Base-by-base conservation (phyloP, 2,888 invertebrate species). In the Dynastes grantii region DNA sequence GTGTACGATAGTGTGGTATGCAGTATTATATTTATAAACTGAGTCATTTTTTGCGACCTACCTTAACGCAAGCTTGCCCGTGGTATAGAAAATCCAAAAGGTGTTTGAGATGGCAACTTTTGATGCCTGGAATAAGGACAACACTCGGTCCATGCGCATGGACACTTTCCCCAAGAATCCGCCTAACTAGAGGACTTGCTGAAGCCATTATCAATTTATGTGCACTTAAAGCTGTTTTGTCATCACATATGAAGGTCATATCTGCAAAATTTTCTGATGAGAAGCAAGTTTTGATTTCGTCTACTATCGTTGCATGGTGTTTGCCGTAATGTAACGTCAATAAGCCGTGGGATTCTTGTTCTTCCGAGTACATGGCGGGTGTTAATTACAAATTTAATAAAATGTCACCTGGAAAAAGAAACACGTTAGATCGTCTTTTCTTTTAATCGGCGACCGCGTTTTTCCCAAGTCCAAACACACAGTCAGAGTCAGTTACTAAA, bases 301-400 rank as follows among this genome's bases (percentile, higher is more conserved):
- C 95, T 90, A 95, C 94, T 92, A 96, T 94, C 90, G 96, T 96
- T 91, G 95, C 95, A 92, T 95, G 95, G 92, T 96, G 96, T 92
- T 96, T 96, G 92, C 96, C 96, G 91, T 96, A 96, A 91, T 96
- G 96, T 91, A 96, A 93, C 89, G 96, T 96, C 91, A 96, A 93
- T 92, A 96, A 92, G 87, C 93, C 93, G 90, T 93, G 92, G 89
- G 92, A 84, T 83, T 89, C 89, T 86, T 88, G 88, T 86, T 88
- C 88, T 85, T 89, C 89, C 86, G 91, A 90, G 90, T 90, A 91
- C 91, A 91, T 91, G 90, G 90, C 89, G 88, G 85, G 86, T 55
- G 58, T 13, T 73, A 64, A 58, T 58, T 79, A 79, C 64, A 71
- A 73, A 77, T 79, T 79, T 79, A 77, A 75, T 73, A 63, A 67